Base-by-base conservation (phyloP, 2,113 vertebrate genomes). In the Macroglossus sobrinus region DNA sequence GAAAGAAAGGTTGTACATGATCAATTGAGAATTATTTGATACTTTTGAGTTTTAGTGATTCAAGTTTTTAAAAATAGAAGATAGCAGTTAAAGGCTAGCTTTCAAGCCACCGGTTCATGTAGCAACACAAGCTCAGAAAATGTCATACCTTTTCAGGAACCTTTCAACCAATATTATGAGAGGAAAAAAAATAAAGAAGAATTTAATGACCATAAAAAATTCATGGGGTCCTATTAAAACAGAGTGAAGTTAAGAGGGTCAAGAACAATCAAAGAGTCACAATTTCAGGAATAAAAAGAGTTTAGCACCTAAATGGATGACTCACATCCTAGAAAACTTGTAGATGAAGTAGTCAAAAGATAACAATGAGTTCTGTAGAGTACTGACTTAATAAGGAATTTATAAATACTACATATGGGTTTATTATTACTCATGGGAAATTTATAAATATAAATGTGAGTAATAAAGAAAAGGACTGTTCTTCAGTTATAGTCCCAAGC, bases 391-490 rank as follows among this genome's bases (percentile, higher is more conserved):
- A n/a, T 47, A 61, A 57, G 69, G 53, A 69, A 76, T 78, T 94
- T 93, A 43, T 78, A 85, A 84, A 50, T 72, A 24, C 9, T 75
- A 19, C 22, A n/a, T 50, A 35, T 53, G 45, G 28, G 22, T 2
- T 94, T 87, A 69, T 87, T 57, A 61, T 63, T 84, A 10, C 3
- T 33, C 3, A 40, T 94, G 64, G 38, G 6, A n/a, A 89, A 89
- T 92, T 68, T 75, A 91, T 55, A 80, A 85, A 94, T 79, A 79
- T 28, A 78, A 92, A 89, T 84, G 45, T 76, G 15, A 57, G 38
- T 87, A 80, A 53, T 71, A 57, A 94, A 57, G 30, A 57, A 47
- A 90, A 86, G 71, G n/a, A 28, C 4, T 66, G 26, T 64, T 88
- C 33, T 78, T 66, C 38, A 45, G 50, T 90, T 68, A 64, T 22